Evolutionary conservation across 2,888 invertebrate genomes (phyloP).

Genomic region (Melipona beecheii): DNA sequence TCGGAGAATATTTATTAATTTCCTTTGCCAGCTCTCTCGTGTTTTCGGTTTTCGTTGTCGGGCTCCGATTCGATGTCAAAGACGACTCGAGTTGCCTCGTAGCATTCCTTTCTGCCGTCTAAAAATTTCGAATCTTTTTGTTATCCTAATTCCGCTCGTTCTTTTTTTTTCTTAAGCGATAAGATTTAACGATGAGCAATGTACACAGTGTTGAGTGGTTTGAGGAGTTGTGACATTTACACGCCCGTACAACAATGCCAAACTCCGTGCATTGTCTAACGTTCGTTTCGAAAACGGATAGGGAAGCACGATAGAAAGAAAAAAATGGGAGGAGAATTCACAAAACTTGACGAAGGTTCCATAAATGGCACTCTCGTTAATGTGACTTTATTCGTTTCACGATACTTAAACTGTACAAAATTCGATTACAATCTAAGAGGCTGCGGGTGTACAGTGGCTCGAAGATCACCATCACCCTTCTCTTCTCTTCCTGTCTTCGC

Average conservation of each 20-base stretch:
- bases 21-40: not conserved
- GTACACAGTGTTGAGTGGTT: not conserved
- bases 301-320: not conserved
- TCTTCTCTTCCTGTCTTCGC: not conserved
- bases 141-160: not conserved
- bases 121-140: constrained; percentile 28
- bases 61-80: not conserved
- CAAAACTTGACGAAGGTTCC: constrained; percentile 48
- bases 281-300: not conserved
- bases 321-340: constrained; percentile 31
- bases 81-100: not conserved
- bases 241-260: constrained; percentile 5
- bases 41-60: not conserved
- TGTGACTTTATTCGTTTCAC: constrained; percentile 73
- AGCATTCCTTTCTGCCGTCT: constrained; percentile 11
- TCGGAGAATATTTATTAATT: not conserved
- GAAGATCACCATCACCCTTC: constrained; percentile 21
- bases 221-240: not conserved
- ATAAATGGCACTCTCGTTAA: constrained; percentile 72
- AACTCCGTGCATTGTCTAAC: not conserved
- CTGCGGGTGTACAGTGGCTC: constrained; percentile 52
- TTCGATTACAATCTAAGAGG: constrained; percentile 61
- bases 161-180: too few relatives aligned
- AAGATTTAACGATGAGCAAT: too few relatives aligned
- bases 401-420: constrained; percentile 67